Percentiles rank a stretch among this genome's conserved stretches.
Conservation (phyloP, 2,113 vertebrate genomes). For the Pontoporia blainvillei region DNA sequence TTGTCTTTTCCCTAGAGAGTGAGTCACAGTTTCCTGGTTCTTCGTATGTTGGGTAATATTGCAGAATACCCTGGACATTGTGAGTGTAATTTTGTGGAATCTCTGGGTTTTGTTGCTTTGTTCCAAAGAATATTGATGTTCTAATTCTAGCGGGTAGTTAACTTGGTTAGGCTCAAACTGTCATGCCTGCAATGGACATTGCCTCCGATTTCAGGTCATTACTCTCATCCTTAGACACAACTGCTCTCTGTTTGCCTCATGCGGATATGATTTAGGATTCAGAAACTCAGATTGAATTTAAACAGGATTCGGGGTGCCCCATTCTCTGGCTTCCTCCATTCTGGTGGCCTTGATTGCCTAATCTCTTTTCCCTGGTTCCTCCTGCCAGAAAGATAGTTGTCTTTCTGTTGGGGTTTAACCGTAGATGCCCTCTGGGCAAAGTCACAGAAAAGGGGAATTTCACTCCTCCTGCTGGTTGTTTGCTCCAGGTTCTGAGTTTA, state of each 20-base stretch:
- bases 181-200: not conserved
- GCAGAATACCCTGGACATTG: not conserved
- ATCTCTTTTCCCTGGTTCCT: not conserved
- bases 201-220: not conserved
- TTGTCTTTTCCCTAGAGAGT: not conserved
- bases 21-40: not conserved
- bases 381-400: not conserved
- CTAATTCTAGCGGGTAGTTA: not conserved
- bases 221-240: not conserved
- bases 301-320: not conserved
- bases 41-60: not conserved
- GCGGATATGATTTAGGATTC: not conserved
- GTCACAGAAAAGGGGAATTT: not conserved
- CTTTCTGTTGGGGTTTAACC: not conserved
- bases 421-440: not conserved
- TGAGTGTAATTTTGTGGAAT: not conserved
- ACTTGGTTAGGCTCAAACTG: not conserved
- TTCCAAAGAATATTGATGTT: not conserved
- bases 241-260: not conserved
- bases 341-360: not conserved
- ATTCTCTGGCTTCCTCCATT: not conserved
- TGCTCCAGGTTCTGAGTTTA: not conserved
- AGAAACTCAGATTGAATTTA: not conserved
- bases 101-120: slow-evolving; percentile 12
- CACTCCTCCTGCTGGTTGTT: not conserved